Percentiles rank a stretch among this genome's conserved stretches.
Conservation (phyloP, 2,888 invertebrate genomes). For the Cenopis cana region DNA sequence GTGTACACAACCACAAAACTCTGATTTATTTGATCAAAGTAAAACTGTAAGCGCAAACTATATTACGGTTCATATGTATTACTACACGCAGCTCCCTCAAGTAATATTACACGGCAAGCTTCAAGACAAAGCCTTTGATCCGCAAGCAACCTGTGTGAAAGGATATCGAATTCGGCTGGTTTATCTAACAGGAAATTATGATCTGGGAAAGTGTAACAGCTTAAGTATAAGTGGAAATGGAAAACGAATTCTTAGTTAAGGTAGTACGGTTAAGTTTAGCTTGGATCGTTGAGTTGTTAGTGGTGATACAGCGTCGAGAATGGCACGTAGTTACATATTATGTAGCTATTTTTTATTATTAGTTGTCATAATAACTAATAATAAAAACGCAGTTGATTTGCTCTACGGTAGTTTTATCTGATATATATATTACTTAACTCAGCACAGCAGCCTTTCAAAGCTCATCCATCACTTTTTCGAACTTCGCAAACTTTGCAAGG, state of each 20-base stretch:
- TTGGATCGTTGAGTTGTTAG: background rate
- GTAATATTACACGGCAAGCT: constrained; percentile 43
- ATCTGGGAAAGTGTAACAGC: constrained; percentile 39
- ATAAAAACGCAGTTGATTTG: constrained; percentile 28
- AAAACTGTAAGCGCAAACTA: constrained; percentile 15
- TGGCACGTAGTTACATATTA: constrained; percentile 20
- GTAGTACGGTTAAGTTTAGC: constrained; percentile 9
- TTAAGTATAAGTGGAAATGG: constrained; percentile 36
- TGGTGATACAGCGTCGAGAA: constrained; percentile 7
- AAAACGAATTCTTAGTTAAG: constrained; percentile 14
- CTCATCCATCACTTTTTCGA: too few species aligned
- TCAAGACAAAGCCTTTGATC: constrained; percentile 43
- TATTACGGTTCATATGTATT: constrained; percentile 22
- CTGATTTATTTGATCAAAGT: constrained; percentile 15
- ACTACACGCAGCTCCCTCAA: constrained; percentile 30
- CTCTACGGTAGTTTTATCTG: background rate
- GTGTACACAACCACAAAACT: background rate
- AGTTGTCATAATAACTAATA: background rate
- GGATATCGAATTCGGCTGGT: constrained; percentile 44
- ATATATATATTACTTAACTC: too few species aligned
- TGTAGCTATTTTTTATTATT: constrained; percentile 1
- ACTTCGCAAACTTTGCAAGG: too few species aligned
- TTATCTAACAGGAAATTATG: constrained; percentile 46
- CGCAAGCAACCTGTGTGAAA: constrained; percentile 38
- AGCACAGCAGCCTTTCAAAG: too few species aligned